phyloP scores from a whole-genome alignment of 1,140 invertebrate genomes.

The Plectrocnemia conspersa region DNA sequence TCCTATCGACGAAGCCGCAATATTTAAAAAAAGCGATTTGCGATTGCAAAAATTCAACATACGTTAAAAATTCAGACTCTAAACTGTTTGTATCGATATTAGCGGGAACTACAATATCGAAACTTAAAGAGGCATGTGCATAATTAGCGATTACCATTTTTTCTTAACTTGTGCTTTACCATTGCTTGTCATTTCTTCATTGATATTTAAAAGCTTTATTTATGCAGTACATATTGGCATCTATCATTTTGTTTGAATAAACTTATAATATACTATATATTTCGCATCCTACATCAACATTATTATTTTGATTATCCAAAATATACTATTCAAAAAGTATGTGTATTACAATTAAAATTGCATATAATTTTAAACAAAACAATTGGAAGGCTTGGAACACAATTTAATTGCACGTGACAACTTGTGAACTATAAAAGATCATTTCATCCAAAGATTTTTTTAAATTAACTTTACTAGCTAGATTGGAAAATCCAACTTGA shows the following conservation, averaged over 20 bases:
- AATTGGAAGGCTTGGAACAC: too few species aligned
- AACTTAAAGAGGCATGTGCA: constrained; percentile 61
- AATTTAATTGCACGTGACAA: too few species aligned
- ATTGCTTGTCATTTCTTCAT: neutral
- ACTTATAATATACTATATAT: too few species aligned
- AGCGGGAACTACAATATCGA: constrained; percentile 67
- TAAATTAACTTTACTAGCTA: too few species aligned
- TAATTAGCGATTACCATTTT: constrained; percentile 14
- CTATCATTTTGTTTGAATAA: neutral
- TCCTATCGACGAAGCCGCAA: constrained; percentile 83
- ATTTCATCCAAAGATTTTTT: too few species aligned
- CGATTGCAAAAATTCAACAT: constrained; percentile 36
- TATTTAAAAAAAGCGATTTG: constrained; percentile 60
- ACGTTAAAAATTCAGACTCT: constrained; percentile 39
- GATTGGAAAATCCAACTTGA: too few species aligned
- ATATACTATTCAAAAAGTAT: too few species aligned
- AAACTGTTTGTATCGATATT: constrained; percentile 74
- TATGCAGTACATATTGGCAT: neutral
- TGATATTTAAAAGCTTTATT: constrained; percentile 11
- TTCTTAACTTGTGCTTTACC: neutral
- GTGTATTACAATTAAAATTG: too few species aligned
- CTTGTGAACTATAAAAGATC: too few species aligned
- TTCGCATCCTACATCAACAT: too few species aligned
- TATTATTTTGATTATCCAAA: too few species aligned
- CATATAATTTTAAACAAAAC: too few species aligned